Conservation (phyloP, 2,113 vertebrate genomes). For the Tenrec ecaudatus region DNA sequence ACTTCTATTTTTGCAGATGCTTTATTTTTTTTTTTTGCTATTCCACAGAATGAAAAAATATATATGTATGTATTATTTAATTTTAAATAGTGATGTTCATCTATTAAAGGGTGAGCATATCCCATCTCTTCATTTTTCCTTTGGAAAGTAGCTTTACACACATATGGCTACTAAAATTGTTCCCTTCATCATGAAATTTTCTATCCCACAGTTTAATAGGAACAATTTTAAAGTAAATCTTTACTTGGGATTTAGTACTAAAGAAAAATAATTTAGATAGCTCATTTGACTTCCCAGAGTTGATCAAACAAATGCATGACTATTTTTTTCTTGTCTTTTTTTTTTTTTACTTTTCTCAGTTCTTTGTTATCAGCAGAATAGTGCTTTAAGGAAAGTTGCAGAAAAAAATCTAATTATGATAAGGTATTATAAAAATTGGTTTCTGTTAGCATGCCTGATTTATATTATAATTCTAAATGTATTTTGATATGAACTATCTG, state of each 20-base stretch:
- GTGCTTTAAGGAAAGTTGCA: constrained; percentile 57
- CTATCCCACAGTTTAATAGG: neutral
- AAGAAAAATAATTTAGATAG: constrained; percentile 40
- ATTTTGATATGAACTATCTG: constrained; percentile 61
- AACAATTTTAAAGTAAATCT: constrained; percentile 35
- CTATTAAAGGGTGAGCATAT: neutral
- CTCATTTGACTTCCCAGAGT: constrained; percentile 47
- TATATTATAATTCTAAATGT: constrained; percentile 64
- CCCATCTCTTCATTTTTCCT: neutral
- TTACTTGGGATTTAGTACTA: constrained; percentile 43
- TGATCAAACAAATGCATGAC: constrained; percentile 9
- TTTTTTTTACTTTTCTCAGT: constrained; percentile 6
- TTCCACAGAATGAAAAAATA: neutral
- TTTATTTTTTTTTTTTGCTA: constrained; percentile 1
- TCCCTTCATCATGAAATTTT: constrained; percentile 4
- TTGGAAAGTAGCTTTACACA: neutral
- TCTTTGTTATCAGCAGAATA: constrained; percentile 56
- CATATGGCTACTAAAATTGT: neutral
- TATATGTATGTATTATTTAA: neutral
- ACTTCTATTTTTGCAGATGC: constrained; percentile 6
- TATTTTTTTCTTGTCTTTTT: neutral
- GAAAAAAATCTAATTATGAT: constrained; percentile 69
- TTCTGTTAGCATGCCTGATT: constrained; percentile 59
- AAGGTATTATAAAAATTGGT: constrained; percentile 57
- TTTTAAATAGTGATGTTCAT: neutral